Base-by-base conservation (phyloP, 2,797 vertebrate species). In the Dipus sagitta region DNA sequence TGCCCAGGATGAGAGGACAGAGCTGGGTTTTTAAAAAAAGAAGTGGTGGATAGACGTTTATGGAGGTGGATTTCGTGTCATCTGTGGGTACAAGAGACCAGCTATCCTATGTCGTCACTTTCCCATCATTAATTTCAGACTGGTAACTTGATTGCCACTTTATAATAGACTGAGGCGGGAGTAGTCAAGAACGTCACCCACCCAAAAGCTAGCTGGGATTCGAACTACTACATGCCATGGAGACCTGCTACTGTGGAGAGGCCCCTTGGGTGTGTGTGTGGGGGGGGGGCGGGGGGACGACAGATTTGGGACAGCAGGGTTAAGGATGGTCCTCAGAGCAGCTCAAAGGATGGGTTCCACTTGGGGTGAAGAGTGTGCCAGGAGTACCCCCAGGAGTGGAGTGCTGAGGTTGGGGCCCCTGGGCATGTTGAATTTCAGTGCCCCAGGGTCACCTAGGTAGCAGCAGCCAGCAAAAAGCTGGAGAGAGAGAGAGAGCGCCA, bases 41-140 rank as follows among this genome's bases (percentile, higher is more conserved):
- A 47, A 47, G 47, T 47, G 47, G 47, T 47, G 47, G 47, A 11
- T 10, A 58, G 54, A 58, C 3, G 54, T 68, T 30, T 3, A 13
- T 67, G 14, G 20, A n/a, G 52, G 1, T 24, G 81, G 38, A 18
- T 26, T 62, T 91, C 58, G 18, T 13, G 47, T 38, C 38, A 17
- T 26, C 42, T 71, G 79, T 28, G 20, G 24, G 52, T 2, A n/a
- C 17, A 13, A 0, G 20, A 70, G 47, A 17, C 15, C 2, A 68
- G 26, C 2, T 74, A 74, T 32, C 54, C 65, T 11, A 0, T 1
- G 24, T 3, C 8, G 52, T 18, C 11, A 3, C 14, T 58, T 15
- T 58, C 30, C 52, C 26, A 0, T 12, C 6, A 0, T n/a, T 11
- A 58, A 76, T 74, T 82, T 79, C 70, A 20, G 38, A 30, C 62